Evolutionary conservation across 2,797 vertebrate genomes (phyloP).

Genomic region (Karalla daura): DNA sequence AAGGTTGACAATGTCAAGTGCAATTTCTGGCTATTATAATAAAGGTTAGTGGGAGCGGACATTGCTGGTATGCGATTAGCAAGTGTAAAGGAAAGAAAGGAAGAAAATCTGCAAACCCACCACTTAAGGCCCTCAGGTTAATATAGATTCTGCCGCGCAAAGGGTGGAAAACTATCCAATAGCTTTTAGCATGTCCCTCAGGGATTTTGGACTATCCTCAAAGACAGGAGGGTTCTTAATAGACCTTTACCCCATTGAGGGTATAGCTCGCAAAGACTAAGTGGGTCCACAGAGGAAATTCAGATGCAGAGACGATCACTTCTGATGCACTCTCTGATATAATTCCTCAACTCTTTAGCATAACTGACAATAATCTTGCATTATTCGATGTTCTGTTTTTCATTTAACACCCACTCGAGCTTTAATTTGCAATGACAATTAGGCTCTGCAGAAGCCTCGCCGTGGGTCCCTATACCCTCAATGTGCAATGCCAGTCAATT

Average conservation of each 20-base stretch:
- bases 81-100: too few species aligned
- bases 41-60: neutral
- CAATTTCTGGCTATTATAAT: neutral
- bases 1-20: too few species aligned
- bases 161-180: constrained; percentile 10
- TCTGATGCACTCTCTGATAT: neutral
- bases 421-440: constrained; percentile 51
- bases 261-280: constrained; percentile 1
- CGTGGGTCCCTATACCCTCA: constrained; percentile 27
- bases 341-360: constrained; percentile 2
- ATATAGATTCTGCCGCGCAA: neutral
- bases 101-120: constrained; percentile 8
- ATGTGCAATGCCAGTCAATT: constrained; percentile 61
- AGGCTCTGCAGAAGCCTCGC: constrained; percentile 20
- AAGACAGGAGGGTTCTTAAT: too few species aligned
- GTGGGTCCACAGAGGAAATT: constrained; percentile 1
- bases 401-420: constrained; percentile 27
- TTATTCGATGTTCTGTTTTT: constrained; percentile 12
- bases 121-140: neutral
- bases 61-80: neutral
- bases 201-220: neutral
- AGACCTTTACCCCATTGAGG: constrained; percentile 1
- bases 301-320: neutral
- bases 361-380: constrained; percentile 8
- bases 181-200: too few species aligned